Evolutionary conservation across 2,888 invertebrate genomes (phyloP).

Genomic region (Auanema sp.): DNA sequence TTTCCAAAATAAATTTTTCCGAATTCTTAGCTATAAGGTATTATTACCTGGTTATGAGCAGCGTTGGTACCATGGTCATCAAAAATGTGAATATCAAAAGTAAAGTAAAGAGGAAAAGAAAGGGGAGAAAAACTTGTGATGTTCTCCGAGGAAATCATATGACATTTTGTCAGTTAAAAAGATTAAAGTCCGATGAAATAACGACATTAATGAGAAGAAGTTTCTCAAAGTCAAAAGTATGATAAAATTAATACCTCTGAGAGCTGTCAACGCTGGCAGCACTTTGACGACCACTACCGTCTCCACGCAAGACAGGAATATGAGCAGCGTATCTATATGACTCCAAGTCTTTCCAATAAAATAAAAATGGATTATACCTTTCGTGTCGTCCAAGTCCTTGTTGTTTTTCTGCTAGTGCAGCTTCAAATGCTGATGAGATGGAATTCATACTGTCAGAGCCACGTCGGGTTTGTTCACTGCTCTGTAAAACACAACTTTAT

Average conservation of each 20-base stretch:
- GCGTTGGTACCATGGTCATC: neutral
- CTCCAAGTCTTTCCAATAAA: constrained; percentile 13
- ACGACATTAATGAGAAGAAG: no score
- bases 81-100: neutral
- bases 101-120: constrained; percentile 7
- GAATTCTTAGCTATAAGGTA: neutral
- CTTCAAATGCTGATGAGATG: constrained; percentile 39
- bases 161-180: no score
- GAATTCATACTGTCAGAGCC: constrained; percentile 35
- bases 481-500: constrained; percentile 25
- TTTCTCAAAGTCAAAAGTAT: no score
- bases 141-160: neutral
- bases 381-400: constrained; percentile 13
- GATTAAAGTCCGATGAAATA: no score
- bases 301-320: constrained; percentile 48
- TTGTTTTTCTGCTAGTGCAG: constrained; percentile 39
- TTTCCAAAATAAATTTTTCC: neutral
- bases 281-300: constrained; percentile 39
- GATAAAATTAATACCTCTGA: constrained; percentile 29
- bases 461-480: constrained; percentile 32
- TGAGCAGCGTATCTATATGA: constrained; percentile 54
- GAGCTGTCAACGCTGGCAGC: constrained; percentile 39
- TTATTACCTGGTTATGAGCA: neutral
- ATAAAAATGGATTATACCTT: constrained; percentile 16
- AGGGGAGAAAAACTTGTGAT: constrained; percentile 6